Evolutionary conservation across 2,113 vertebrate species (phyloP).

Genomic region (Phalacrocorax brasilianus): DNA sequence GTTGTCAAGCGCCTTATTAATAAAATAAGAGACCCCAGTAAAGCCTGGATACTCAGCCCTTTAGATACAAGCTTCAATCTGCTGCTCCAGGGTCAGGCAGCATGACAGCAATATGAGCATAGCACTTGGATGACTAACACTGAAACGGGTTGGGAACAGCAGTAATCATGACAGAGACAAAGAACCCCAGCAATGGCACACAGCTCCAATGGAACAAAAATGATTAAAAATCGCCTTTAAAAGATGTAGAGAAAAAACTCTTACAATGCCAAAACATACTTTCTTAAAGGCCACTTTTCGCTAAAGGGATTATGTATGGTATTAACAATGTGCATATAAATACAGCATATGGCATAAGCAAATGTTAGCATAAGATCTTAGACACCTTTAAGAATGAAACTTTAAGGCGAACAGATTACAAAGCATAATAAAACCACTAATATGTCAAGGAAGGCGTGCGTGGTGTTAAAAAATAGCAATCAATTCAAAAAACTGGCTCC

Average conservation of each 20-base stretch:
- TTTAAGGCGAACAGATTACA: background rate
- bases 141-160: background rate
- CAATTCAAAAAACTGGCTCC: background rate
- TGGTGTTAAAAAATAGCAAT: background rate
- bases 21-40: background rate
- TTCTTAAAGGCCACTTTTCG: background rate
- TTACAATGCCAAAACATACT: background rate
- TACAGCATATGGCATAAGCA: background rate
- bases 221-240: background rate
- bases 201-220: background rate
- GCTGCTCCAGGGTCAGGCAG: background rate
- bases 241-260: background rate
- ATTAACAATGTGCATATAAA: background rate
- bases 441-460: accelerated
- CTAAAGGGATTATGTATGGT: background rate
- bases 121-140: background rate
- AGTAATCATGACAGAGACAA: constrained; percentile 24
- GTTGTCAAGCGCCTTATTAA: background rate
- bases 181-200: background rate
- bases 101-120: background rate
- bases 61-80: background rate
- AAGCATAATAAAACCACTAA: background rate
- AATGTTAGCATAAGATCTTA: background rate
- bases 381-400: background rate
- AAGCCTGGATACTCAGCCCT: background rate